Evolutionary conservation across 2,797 vertebrate genomes (phyloP).

Genomic region (Urosaurus nigricauda): DNA sequence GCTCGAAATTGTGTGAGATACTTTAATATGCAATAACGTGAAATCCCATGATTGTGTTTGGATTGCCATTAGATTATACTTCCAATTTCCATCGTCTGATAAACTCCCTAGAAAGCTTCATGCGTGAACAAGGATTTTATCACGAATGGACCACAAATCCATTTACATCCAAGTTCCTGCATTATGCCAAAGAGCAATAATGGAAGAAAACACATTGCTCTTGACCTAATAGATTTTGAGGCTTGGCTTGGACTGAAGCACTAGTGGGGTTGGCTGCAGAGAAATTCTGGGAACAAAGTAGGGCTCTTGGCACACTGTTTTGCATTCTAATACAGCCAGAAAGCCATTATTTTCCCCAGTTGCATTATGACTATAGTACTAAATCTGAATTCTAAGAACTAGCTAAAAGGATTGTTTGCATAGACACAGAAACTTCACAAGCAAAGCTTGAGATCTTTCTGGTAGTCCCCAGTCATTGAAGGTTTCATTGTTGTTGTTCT

Average conservation of each 20-base stretch:
- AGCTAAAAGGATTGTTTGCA: constrained; percentile 74
- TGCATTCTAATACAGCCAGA: constrained; percentile 70
- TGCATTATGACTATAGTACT: constrained; percentile 73
- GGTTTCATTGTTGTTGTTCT: constrained; percentile 9
- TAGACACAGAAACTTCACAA: constrained; percentile 63
- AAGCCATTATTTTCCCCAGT: constrained; percentile 72
- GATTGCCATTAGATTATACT: too few species aligned
- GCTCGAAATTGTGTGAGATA: too few species aligned
- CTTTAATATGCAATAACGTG: too few species aligned
- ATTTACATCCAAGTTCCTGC: background rate
- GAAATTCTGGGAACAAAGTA: constrained; percentile 67
- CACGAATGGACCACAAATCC: background rate
- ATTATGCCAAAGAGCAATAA: background rate
- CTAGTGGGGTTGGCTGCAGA: constrained; percentile 50
- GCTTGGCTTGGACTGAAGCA: constrained; percentile 49
- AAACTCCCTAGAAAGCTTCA: background rate
- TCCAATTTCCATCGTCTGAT: too few species aligned
- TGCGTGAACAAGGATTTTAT: background rate
- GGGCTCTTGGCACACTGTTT: constrained; percentile 60
- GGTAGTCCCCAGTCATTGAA: constrained; percentile 43
- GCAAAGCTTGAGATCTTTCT: constrained; percentile 65
- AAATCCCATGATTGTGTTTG: too few species aligned
- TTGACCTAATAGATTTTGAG: constrained; percentile 66
- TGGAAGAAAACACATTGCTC: constrained; percentile 33
- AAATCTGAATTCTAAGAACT: constrained; percentile 75